Percentiles rank a stretch among this genome's conserved stretches.
Evolutionary conservation across 2,797 vertebrate species (phyloP).

Genomic region (Hapalemur alaotrensis): DNA sequence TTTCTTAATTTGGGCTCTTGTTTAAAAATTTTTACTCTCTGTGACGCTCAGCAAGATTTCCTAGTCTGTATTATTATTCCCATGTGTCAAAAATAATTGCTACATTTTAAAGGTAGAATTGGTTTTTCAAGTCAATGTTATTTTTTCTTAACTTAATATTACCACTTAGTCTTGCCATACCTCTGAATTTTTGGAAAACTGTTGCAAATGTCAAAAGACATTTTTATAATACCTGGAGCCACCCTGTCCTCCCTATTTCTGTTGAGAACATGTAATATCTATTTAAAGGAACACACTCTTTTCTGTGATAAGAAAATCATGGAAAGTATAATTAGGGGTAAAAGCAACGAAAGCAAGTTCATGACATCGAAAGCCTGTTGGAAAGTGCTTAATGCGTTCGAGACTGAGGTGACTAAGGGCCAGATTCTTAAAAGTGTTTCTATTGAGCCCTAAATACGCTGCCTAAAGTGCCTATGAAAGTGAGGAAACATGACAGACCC

Average conservation of each 20-base stretch:
- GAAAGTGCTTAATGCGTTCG: not conserved
- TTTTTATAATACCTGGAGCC: not conserved
- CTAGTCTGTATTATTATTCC: not conserved
- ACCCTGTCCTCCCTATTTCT: constrained; percentile 4
- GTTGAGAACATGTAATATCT: not conserved
- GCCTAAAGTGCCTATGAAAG: not conserved
- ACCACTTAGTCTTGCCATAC: not conserved
- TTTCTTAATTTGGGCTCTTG: not conserved
- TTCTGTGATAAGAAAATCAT: not conserved
- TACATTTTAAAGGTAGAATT: not conserved
- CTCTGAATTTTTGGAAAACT: constrained; percentile 12
- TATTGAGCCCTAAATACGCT: not conserved
- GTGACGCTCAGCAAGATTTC: not conserved
- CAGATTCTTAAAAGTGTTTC: not conserved
- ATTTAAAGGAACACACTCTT: not conserved
- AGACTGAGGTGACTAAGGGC: not conserved
- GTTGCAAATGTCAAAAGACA: not conserved
- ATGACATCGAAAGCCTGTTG: not conserved
- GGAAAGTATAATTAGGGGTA: not conserved
- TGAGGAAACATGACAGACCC: not conserved
- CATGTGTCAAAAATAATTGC: not conserved
- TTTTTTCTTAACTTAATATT: constrained; percentile 14
- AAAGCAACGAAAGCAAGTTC: not conserved
- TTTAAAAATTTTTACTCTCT: not conserved
- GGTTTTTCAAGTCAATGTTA: not conserved